phyloP scores from a whole-genome alignment of 2,888 invertebrate species.

The Pyrochroa serraticornis region DNA sequence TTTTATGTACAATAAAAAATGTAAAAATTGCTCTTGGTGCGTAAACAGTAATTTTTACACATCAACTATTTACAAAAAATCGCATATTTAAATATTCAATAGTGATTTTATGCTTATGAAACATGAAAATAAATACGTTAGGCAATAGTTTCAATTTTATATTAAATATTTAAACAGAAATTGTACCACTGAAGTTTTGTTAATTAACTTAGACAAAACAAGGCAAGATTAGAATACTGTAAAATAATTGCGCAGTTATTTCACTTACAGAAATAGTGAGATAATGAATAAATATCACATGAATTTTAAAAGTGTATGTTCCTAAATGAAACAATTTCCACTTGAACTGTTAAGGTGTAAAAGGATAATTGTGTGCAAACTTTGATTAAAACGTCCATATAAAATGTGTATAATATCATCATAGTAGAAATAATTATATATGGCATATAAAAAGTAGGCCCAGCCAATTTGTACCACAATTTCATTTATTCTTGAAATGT shows the following conservation, averaged over 20 bases:
- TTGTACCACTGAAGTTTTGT: too few species aligned
- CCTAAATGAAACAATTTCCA: too few species aligned
- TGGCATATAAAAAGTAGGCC: slow-evolving; percentile 23
- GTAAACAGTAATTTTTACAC: slow-evolving; percentile 39
- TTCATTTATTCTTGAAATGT: too few species aligned
- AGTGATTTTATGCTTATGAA: slow-evolving; percentile 18
- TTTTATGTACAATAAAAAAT: slow-evolving; percentile 35
- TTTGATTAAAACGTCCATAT: too few species aligned
- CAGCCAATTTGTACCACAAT: background rate
- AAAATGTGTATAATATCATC: too few species aligned
- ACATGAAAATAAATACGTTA: slow-evolving; percentile 29
- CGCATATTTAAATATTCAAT: slow-evolving; percentile 26
- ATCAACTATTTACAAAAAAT: slow-evolving; percentile 29
- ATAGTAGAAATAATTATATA: slow-evolving; percentile 10
- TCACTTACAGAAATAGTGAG: too few species aligned
- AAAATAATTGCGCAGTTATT: too few species aligned
- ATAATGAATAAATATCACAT: too few species aligned
- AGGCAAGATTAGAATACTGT: slow-evolving; percentile 12
- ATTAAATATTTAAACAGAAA: too few species aligned
- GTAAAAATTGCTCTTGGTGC: slow-evolving; percentile 36
- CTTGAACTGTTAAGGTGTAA: too few species aligned
- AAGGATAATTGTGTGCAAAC: too few species aligned
- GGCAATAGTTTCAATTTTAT: slow-evolving; percentile 17
- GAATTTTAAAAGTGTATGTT: too few species aligned
- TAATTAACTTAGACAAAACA: slow-evolving; percentile 5